Conservation (phyloP, 2,113 vertebrate genomes). For the Prochilodus magdalenae region DNA sequence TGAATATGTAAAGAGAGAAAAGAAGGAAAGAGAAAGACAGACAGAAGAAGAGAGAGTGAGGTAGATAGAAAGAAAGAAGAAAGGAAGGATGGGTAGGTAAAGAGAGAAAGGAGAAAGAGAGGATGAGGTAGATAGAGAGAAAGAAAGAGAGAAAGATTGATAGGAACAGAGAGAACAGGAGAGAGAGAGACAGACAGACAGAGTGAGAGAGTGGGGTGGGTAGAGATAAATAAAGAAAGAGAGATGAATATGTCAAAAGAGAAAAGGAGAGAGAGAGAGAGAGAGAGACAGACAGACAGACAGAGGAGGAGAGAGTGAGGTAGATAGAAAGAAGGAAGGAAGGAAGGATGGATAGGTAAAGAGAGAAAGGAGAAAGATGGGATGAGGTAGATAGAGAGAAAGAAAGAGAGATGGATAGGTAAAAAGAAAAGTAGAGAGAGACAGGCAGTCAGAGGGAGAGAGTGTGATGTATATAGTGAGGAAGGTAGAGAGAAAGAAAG, state of each 20-base stretch:
- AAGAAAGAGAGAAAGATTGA: not conserved
- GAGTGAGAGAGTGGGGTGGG: not conserved
- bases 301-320: not conserved
- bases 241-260: no score
- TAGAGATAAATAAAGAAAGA: not conserved
- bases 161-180: no score
- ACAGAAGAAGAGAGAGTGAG: not conserved
- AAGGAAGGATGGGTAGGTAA: no score
- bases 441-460: no score
- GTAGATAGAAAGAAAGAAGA: conserved; percentile 8
- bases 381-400: not conserved
- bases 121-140: conserved; percentile 12
- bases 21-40: not conserved
- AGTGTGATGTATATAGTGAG: no score
- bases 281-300: conserved; percentile 38
- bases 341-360: conserved; percentile 4
- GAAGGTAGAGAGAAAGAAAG: not conserved
- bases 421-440: conserved; percentile 12
- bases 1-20: conserved; percentile 2
- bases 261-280: conserved; percentile 26
- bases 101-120: not conserved
- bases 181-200: conserved; percentile 29
- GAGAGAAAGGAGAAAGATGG: not conserved
- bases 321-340: not conserved
- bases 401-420: not conserved